These are phyloP conservation scores for Mylabris sibirica DNA, from an alignment of 2,888 invertebrate species.

Conservation along the genomic window DNA sequence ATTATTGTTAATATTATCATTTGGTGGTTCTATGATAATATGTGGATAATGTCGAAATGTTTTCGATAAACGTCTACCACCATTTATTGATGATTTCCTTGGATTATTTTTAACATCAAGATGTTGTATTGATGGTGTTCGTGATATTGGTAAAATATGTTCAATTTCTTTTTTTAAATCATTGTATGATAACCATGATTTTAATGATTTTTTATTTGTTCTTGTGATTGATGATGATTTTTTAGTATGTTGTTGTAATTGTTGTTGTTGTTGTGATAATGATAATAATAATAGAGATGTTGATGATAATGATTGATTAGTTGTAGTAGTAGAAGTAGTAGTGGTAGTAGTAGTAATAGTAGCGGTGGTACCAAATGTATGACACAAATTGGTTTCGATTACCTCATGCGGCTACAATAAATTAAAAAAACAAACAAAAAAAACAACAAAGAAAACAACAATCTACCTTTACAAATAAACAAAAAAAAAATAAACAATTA, in stretches of 20 bases:
- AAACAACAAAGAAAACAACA: conserved; percentile 36
- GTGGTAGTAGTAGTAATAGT: no score
- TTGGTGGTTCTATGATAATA: conserved; percentile 53
- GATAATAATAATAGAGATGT: conserved; percentile 30
- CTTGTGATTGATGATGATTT: conserved; percentile 23
- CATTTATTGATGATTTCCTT: conserved; percentile 19
- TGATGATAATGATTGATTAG: conserved; percentile 23
- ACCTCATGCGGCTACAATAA: conserved; percentile 57
- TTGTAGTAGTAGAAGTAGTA: background rate
- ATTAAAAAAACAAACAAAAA: conserved; percentile 51
- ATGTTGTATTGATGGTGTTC: conserved; percentile 20
- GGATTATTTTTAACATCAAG: conserved; percentile 26
- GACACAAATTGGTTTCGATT: conserved; percentile 48
- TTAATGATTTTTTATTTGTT: conserved; percentile 37
- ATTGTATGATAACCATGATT: conserved; percentile 53
- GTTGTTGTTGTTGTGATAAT: conserved; percentile 27
- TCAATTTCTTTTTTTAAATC: conserved; percentile 58
- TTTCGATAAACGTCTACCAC: conserved; percentile 51
- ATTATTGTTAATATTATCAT: conserved; percentile 23
- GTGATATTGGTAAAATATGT: conserved; percentile 51
- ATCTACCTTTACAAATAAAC: conserved; percentile 26
- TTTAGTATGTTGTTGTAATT: conserved; percentile 26
- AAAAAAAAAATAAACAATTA: conserved; percentile 21
- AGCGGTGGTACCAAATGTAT: conserved; percentile 20
- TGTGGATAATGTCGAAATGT: conserved; percentile 53